Base-by-base conservation (phyloP, 2,888 invertebrate species). In the Spisula solida region DNA sequence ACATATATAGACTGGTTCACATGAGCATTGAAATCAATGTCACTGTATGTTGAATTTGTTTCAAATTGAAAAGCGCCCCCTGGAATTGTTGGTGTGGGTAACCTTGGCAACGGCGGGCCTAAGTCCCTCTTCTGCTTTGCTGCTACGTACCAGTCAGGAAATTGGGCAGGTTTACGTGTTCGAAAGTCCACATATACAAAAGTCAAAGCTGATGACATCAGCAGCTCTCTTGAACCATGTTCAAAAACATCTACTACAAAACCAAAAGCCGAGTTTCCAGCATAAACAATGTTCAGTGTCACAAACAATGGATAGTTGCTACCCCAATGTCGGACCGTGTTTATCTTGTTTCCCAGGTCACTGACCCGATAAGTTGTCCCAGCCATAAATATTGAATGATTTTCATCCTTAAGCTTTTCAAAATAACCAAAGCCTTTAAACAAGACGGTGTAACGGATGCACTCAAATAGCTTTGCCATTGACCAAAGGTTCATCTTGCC, bases 341-440 rank as follows among this genome's bases (percentile, higher is more conserved):
- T 85, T 1, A 92, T 18, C 12, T 16, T 75, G 81, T 90, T 87
- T 25, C 83, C 86, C 31, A 75, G 34, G 10, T 85, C 81, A 16
- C 86, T 85, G 25, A 91, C 66, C 18, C 86, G 75, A 85, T 92
- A 92, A 8, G 85, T 31, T 4, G 89, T 86, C 14, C 91, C 81
- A 0, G 89, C 92, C 92, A 92, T 91, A 85, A 92, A 92, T 14
- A 92, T 89, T 8, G 92, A 91, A 82, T 92, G 92, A 10, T 89
- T 80, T 25, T 84, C 84, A 41, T 92, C 92, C 25, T 81, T 88
- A 48, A 92, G 81, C n/a, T 82, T 51, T 29, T 90, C 81, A 80
- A 75, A 91, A 56, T 86, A 81, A 0, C 86, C 90, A 85, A 92
- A 92, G 0, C 92, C 92, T 25, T 87, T 47, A 20, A 18, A 34